These are phyloP conservation scores for Nomada fucata DNA, from an alignment of 2,888 invertebrate species.

Conservation along the genomic window DNA sequence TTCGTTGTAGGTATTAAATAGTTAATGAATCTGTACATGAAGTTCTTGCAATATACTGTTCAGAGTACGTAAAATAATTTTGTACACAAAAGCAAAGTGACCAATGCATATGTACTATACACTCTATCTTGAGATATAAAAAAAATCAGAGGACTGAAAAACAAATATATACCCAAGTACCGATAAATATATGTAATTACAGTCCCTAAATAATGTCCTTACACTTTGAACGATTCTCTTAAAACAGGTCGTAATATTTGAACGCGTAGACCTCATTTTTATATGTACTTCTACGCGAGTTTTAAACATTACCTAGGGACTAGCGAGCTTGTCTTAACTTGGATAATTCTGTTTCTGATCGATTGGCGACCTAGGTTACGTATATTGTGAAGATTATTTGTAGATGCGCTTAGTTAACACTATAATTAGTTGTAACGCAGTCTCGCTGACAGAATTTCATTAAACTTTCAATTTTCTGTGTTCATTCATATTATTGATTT, in stretches of 20 bases:
- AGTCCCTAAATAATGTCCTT: not conserved
- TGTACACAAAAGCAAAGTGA: too few species aligned
- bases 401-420: not conserved
- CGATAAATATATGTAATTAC: not conserved
- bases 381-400: constrained; percentile 18
- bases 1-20: too few species aligned
- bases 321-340: constrained; percentile 9
- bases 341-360: not conserved
- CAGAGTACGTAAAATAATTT: too few species aligned
- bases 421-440: constrained; percentile 6
- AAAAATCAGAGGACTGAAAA: not conserved
- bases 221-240: not conserved
- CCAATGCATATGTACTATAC: too few species aligned
- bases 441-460: not conserved
- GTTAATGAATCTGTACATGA: too few species aligned
- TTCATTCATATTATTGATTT: too few species aligned
- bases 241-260: not conserved
- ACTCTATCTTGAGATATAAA: not conserved
- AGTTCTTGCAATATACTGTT: too few species aligned
- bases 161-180: not conserved
- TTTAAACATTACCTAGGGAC: not conserved
- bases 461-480: too few species aligned
- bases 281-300: not conserved
- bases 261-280: not conserved
- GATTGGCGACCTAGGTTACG: not conserved